A percentile compares a stretch with the other conserved stretches of the same genome.
phyloP scores from a whole-genome alignment of 2,888 invertebrate species.

The Zeuzera pyrina region DNA sequence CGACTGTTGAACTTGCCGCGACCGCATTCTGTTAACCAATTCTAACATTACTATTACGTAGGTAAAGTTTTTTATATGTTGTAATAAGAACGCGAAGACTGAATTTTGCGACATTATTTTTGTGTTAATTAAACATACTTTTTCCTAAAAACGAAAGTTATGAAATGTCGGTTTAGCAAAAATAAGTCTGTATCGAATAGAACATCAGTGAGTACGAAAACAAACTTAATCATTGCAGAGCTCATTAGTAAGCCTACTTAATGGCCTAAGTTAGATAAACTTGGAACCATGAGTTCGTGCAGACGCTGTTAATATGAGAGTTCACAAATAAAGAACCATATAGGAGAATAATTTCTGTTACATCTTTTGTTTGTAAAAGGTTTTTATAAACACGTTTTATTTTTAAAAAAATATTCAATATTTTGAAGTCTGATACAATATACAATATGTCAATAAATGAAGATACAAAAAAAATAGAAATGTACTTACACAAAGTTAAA shows the following conservation, averaged over 20 bases:
- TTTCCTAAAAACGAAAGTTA: no score
- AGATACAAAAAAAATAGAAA: no score
- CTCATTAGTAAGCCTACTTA: conserved; percentile 35
- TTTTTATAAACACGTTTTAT: no score
- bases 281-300: conserved; percentile 18
- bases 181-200: conserved; percentile 15
- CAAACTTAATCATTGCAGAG: conserved; percentile 29
- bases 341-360: no score
- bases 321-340: conserved; percentile 15
- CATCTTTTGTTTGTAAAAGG: no score
- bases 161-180: conserved; percentile 8
- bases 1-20: conserved; percentile 6
- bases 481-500: no score
- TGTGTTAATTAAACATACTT: no score
- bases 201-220: conserved; percentile 22
- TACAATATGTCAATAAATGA: no score
- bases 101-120: no score
- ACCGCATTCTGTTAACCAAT: neutral
- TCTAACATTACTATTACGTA: conserved; percentile 4
- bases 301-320: conserved; percentile 14
- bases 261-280: conserved; percentile 30
- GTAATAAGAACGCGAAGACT: no score
- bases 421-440: no score
- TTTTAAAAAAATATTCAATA: no score
- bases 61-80: neutral